Conservation (phyloP, 1,140 invertebrate species). For the Magallana gigas region DNA sequence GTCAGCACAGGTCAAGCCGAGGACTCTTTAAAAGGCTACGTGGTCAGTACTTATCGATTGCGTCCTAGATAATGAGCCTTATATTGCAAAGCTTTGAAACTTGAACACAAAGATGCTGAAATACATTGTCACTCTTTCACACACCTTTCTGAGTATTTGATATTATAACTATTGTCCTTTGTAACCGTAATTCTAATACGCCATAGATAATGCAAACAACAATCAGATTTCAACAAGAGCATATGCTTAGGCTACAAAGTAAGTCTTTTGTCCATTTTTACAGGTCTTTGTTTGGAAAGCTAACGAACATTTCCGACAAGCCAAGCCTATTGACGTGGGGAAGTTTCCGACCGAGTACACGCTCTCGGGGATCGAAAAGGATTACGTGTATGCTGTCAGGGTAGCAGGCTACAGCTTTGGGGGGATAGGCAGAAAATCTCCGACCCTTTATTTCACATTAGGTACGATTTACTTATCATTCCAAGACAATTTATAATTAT, state of each 20-base stretch:
- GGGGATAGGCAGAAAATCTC: conserved; percentile 68
- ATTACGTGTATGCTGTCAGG: conserved; percentile 62
- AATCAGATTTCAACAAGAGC: too few species aligned
- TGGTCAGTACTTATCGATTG: conserved; percentile 52
- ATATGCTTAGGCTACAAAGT: not conserved
- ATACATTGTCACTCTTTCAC: too few species aligned
- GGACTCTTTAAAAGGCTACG: conserved; percentile 63
- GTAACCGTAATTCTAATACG: too few species aligned
- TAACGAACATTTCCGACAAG: conserved; percentile 54
- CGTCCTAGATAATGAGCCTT: too few species aligned
- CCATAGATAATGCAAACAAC: too few species aligned
- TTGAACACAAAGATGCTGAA: too few species aligned
- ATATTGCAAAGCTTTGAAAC: too few species aligned
- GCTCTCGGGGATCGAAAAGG: conserved; percentile 55
- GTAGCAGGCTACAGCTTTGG: conserved; percentile 61
- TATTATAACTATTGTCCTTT: too few species aligned
- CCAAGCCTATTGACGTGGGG: conserved; percentile 40
- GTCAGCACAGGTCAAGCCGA: conserved; percentile 59
- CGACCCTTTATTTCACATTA: conserved; percentile 68
- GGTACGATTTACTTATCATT: not conserved
- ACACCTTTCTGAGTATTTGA: too few species aligned
- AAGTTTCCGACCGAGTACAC: conserved; percentile 38
- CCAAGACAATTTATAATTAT: too few species aligned
- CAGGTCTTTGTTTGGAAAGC: conserved; percentile 57
- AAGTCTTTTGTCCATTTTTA: not conserved